Conservation (phyloP, 1,140 invertebrate genomes). For the Stegodyphus dumicola region DNA sequence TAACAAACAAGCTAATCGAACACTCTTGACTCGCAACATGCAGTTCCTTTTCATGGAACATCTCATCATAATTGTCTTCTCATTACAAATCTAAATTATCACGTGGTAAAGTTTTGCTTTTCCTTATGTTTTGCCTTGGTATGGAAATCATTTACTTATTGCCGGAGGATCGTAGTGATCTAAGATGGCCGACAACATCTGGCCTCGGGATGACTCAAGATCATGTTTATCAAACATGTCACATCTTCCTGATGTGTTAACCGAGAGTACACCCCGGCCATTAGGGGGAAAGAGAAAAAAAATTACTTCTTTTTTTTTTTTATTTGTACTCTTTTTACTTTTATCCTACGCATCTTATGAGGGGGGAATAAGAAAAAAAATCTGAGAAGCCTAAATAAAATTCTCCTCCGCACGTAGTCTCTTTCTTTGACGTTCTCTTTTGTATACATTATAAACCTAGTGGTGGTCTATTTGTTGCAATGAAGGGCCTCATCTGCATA, state of each 20-base stretch:
- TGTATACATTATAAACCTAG: conserved; percentile 46
- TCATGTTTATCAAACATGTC: conserved; percentile 56
- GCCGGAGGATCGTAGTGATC: neutral
- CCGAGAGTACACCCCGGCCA: conserved; percentile 45
- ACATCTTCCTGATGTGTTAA: conserved; percentile 51
- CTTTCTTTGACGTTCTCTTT: conserved; percentile 14
- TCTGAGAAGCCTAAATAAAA: no score
- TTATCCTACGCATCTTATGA: neutral
- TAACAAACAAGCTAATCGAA: no score
- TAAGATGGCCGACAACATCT: neutral
- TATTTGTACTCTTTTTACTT: neutral
- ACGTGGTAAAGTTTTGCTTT: no score
- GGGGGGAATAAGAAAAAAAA: conserved; percentile 8
- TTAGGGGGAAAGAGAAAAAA: conserved; percentile 9
- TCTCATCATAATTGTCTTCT: neutral
- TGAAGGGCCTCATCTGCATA: conserved; percentile 46
- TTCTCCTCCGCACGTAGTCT: neutral
- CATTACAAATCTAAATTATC: no score
- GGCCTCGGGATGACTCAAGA: no score
- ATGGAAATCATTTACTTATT: no score
- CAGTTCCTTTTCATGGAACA: neutral
- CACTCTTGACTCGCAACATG: neutral
- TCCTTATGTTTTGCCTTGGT: no score
- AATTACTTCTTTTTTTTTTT: neutral
- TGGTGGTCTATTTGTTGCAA: conserved; percentile 30